Base-by-base conservation (phyloP, 2,113 vertebrate genomes). In the Sinocyclocheilus anshuiensis region DNA sequence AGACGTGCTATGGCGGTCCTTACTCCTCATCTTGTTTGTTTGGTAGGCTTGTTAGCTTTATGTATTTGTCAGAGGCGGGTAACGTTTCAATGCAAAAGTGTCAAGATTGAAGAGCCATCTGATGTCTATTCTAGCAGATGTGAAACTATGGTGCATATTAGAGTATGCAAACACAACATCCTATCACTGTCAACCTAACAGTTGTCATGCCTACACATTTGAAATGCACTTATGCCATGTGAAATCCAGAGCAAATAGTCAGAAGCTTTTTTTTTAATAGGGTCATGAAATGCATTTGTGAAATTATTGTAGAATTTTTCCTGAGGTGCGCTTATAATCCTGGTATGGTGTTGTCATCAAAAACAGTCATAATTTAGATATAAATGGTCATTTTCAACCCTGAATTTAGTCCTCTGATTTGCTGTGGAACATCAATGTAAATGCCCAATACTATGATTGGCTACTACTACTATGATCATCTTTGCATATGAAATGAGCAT, bases 1-100 rank as follows among this genome's bases (percentile, higher is more conserved):
- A 98, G 97, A 97, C 94, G 96, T 96, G 96, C 95, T 96, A 96
- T 92, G 96, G 96, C 95, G 94, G 94, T 96, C 95, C 89, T 91
- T 89, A 90, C 91, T 92, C 90, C 92, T 86, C 81, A 50, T 88
- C 63, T 50, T 76, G 91, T 93, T 94, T 93, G 76, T 89, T 86
- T 65, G 61, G 20, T 57, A 48, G 61, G 84, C 84, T 88, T 86
- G 81, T 86, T 86, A 86, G 36, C 50, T 42, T 48, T 6, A 29
- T 65, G 72, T 84, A 33, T 77, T 87, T 26, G 45, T 84, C 82
- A 84, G 12, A 65, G 74, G 77, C 10, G 24, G 50, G 63, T 59
- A 77, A 76, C 20, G 50, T 50, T 80, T 59, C 22, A 81, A 33
- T 81, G 39, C 6, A 81, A 53, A 22, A 84, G 57, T 15, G 77